A percentile compares a stretch with the other conserved stretches of the same genome.
phyloP scores from a whole-genome alignment of 2,888 invertebrate species.

The Cryptophagus acutangulus region DNA sequence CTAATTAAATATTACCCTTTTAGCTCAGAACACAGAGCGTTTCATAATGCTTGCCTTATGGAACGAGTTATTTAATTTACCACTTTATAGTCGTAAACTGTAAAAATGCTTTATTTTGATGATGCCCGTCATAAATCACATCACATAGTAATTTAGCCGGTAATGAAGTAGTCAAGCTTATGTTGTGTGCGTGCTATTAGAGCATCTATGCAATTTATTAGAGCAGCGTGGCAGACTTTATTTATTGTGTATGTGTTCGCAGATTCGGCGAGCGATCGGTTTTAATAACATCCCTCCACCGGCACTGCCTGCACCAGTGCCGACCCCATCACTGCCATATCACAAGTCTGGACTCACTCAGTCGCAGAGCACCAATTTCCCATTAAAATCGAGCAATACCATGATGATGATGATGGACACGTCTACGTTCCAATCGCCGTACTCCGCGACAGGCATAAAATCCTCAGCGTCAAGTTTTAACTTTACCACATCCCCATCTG shows the following conservation, averaged over 20 bases:
- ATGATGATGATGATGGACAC: conserved; percentile 32
- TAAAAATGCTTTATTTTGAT: too few species aligned
- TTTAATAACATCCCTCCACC: conserved; percentile 66
- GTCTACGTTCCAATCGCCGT: conserved; percentile 40
- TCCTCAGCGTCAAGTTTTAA: conserved; percentile 54
- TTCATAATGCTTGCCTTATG: too few species aligned
- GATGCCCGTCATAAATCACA: too few species aligned
- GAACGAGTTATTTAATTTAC: too few species aligned
- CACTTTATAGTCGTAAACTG: too few species aligned
- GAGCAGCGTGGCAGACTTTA: too few species aligned
- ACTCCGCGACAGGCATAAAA: conserved; percentile 51
- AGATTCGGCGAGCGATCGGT: conserved; percentile 53
- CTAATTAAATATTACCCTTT: conserved; percentile 19
- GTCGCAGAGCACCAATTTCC: conserved; percentile 59
- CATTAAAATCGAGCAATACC: conserved; percentile 34
- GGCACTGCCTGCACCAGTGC: conserved; percentile 67
- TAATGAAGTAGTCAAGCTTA: too few species aligned
- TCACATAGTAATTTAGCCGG: too few species aligned
- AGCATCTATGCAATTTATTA: too few species aligned
- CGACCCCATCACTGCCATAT: conserved; percentile 53
- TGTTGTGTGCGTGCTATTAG: too few species aligned
- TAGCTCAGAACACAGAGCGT: too few species aligned
- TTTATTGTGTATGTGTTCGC: too few species aligned
- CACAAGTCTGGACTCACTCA: conserved; percentile 50
- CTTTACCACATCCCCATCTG: conserved; percentile 46